Base-by-base conservation (phyloP, 2,113 vertebrate genomes). In the Castor canadensis region DNA sequence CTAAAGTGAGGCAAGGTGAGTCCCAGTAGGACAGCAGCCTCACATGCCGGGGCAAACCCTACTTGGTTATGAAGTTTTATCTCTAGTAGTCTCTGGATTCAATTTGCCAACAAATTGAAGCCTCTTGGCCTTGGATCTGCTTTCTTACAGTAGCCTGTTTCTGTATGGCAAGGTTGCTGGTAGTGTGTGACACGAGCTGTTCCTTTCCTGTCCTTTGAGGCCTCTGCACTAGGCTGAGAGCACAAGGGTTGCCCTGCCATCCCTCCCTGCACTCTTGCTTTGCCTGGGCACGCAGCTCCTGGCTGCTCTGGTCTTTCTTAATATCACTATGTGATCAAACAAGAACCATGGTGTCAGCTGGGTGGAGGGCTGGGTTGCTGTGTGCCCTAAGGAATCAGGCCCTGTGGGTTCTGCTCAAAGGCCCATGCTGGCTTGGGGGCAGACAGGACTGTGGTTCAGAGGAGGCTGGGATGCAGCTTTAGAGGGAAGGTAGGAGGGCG, bases 141-240 rank as follows among this genome's bases (percentile, higher is more conserved):
- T 47, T 71, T 52, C 47, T 73, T 43, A 3, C 7, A 10, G 13
- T 28, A 28, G 60, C 52, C 30, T 56, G 28, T 47, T 58, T 75
- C 60, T 35, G 4, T 22, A 0, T 77, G 45, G 3, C 0, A 32
- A 38, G 20, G 2, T n/a, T 35, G n/a, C 30, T 35, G 19, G 22
- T 22, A 81, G 73, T 9, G 9, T 28, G 13, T 22, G 1, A 38
- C 40, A 1, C 35, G 10, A 2, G 13, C 20, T 17, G 26, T 11
- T 71, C 52, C 11, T 10, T n/a, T 2, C n/a, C 79, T 38, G n/a
- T 3, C 60, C 24, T 38, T 47, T 12, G 16, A 28, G 43, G 45
- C 38, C 52, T 35, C 19, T 58, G 24, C n/a, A 5, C 1, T 4
- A 45, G 30, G 15, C 15, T 19, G 32, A 38, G 11, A 24, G 4